A percentile compares a stretch with the other conserved stretches of the same genome.
Evolutionary conservation across 64 coral and sea anemone genomes (phyloP).

Genomic region (Dendrophyllia cribrosa): DNA sequence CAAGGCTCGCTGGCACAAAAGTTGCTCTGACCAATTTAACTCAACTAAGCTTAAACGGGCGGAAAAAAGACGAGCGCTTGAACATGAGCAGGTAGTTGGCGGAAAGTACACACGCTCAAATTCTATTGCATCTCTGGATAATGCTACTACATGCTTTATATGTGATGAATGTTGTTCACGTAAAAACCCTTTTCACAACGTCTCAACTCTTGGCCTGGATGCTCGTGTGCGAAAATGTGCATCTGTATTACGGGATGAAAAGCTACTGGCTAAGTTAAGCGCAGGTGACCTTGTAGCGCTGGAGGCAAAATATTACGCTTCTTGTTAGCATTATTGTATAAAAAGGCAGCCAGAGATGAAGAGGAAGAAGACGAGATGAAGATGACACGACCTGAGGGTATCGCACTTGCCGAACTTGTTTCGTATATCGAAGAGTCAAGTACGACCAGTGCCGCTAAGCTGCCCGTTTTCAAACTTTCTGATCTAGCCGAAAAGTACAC

Average conservation of each 20-base stretch:
- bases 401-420: constrained; percentile 65
- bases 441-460: constrained; percentile 25
- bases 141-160: constrained; percentile 56
- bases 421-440: constrained; percentile 70
- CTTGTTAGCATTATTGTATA: constrained; percentile 67
- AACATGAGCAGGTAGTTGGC: constrained; percentile 56
- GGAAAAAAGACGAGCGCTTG: constrained; percentile 55
- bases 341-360: constrained; percentile 45
- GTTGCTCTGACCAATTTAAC: constrained; percentile 55
- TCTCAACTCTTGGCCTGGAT: constrained; percentile 62
- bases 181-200: constrained; percentile 66
- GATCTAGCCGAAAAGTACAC: constrained; percentile 69
- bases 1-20: constrained; percentile 64
- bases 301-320: constrained; percentile 69
- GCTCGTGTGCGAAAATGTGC: constrained; percentile 70
- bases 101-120: constrained; percentile 62
- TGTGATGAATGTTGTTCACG: constrained; percentile 54
- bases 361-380: constrained; percentile 42
- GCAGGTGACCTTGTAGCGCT: constrained; percentile 68
- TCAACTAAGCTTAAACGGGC: constrained; percentile 48
- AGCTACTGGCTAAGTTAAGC: constrained; percentile 77
- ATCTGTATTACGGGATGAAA: constrained; percentile 62
- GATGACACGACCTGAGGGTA: constrained; percentile 53
- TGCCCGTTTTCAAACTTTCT: constrained; percentile 70
- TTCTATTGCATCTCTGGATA: constrained; percentile 25